Evolutionary conservation across 2,113 vertebrate genomes (phyloP), one percentile per base, ranked within the genome.

Genomic region (Rhynchomys soricoides): DNA sequence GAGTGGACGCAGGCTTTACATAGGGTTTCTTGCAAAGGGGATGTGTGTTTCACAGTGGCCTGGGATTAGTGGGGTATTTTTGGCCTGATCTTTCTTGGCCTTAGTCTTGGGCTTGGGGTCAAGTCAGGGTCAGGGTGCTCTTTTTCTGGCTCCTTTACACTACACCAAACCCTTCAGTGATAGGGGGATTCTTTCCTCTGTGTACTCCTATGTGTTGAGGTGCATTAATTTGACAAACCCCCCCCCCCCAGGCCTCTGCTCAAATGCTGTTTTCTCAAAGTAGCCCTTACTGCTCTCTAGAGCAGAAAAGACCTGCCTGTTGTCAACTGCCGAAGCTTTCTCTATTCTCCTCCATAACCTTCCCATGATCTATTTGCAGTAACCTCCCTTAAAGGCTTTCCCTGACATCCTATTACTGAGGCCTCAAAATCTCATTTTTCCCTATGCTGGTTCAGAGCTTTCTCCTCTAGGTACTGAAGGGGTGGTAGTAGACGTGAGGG

Each of bases 181-280:
- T 43, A 48, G 55, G 57, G 13, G 29, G 40, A 50, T 86, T 94
- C 43, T 13, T 55, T 91, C n/a, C 73, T 45, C 59, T 87, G n/a
- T n/a, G 40, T 12, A 78, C 15, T 78, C 34, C 78, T 79, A n/a
- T 22, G 78, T 43, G 3, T 57, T 92, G 29, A 85, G 81, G 21
- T 55, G 12, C 21, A 45, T 24, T 94, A 77, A 43, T 71, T 21
- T 71, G 62, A 43, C n/a, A n/a, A n/a, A n/a, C n/a, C n/a, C n/a
- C 40, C 73, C 94, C 74, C 43, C 79, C 57, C 66, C 17, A 16
- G 68, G 50, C 57, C 70, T 92, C 94, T 77, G 34, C 26, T 94
- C 79, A 92, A 94, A 90, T 59, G 17, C 37, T 71, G 37, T 86
- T 97, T 94, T 82, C 62, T 86, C 66, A 55, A n/a, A 93, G 29